Evolutionary conservation across 2,113 vertebrate genomes (phyloP).

Genomic region (Semnornis frantzii): DNA sequence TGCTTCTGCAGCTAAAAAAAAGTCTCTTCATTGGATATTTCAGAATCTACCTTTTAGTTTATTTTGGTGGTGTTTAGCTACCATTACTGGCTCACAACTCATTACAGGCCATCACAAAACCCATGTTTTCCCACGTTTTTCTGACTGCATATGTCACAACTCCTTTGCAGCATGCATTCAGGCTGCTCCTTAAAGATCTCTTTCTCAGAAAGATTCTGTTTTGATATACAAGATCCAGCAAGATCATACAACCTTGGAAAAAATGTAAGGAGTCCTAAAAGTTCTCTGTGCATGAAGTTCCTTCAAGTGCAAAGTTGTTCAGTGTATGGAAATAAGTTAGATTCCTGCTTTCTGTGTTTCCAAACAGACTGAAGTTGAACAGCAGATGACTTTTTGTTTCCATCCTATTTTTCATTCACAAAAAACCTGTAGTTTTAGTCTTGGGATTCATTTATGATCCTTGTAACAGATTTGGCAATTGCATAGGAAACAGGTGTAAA

Average conservation of each 20-base stretch:
- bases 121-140: not conserved
- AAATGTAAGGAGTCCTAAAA: not conserved
- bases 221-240: not conserved
- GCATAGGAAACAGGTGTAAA: constrained; percentile 43
- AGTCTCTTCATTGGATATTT: not conserved
- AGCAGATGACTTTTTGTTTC: not conserved
- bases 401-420: constrained; percentile 49
- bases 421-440: constrained; percentile 11
- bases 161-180: not conserved
- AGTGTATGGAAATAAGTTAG: not conserved
- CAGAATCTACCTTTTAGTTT: not conserved
- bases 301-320: not conserved
- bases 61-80: not conserved
- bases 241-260: not conserved
- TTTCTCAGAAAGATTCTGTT: not conserved
- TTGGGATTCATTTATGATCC: not conserved
- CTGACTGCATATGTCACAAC: not conserved
- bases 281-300: not conserved
- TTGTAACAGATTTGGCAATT: constrained; percentile 26
- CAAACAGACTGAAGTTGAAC: not conserved
- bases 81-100: not conserved
- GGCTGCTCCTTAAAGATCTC: not conserved
- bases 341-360: not conserved
- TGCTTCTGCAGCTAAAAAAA: constrained; percentile 16
- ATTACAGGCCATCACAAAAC: not conserved